Conservation (phyloP, 2,797 vertebrate genomes). For the Darevskia nairensis region DNA sequence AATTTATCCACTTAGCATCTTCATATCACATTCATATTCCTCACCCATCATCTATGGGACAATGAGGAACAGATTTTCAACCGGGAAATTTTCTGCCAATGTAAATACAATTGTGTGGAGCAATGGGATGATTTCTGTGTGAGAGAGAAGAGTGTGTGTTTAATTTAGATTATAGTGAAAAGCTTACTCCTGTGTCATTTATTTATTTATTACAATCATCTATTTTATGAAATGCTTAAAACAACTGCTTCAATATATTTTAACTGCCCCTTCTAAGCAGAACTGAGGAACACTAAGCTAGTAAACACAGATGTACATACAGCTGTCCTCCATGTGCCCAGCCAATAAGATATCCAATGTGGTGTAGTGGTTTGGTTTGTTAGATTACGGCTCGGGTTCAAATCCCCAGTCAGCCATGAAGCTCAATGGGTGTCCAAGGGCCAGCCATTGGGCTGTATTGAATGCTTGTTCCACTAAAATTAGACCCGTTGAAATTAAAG, state of each 20-base stretch:
- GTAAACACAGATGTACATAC: background rate
- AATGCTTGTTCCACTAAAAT: too few relatives aligned
- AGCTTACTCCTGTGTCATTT: background rate
- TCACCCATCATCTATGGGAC: background rate
- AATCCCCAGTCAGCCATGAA: too few relatives aligned
- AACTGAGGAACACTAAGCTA: background rate
- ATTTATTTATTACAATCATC: background rate
- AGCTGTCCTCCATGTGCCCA: background rate
- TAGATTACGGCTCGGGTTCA: too few relatives aligned
- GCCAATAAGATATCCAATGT: too few relatives aligned
- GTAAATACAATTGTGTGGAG: background rate
- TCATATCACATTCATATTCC: background rate
- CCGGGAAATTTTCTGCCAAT: background rate
- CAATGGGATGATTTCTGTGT: background rate
- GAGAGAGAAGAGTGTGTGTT: background rate
- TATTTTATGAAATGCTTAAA: background rate
- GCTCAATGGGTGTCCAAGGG: too few relatives aligned
- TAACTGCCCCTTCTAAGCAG: background rate
- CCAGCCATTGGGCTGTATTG: too few relatives aligned
- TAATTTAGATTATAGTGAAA: background rate
- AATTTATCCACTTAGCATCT: slow-evolving; percentile 4
- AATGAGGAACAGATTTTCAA: background rate
- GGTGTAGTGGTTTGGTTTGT: too few relatives aligned
- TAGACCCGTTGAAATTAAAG: too few relatives aligned
- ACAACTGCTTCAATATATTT: background rate